phyloP scores from a whole-genome alignment of 2,888 invertebrate species.

The Archaeoteleia sp. region DNA sequence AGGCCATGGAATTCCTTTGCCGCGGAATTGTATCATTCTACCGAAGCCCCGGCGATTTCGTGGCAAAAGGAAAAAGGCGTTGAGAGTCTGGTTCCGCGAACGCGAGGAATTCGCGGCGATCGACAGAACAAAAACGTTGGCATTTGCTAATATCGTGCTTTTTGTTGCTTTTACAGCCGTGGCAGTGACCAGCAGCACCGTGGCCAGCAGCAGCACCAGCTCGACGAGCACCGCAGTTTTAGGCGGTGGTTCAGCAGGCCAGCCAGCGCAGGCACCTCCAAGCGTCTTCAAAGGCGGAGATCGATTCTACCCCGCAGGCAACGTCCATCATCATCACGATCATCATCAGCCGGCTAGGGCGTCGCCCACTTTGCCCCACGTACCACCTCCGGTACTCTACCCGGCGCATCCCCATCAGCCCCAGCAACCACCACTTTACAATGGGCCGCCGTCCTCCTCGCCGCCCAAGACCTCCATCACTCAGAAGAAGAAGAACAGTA shows the following conservation, averaged over 20 bases:
- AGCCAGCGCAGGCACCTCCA: slow-evolving; percentile 72
- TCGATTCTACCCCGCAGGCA: slow-evolving; percentile 71
- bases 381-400: slow-evolving; percentile 77
- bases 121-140: background rate
- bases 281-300: slow-evolving; percentile 74
- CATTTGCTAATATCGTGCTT: background rate
- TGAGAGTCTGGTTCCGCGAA: slow-evolving; percentile 1
- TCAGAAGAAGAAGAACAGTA: slow-evolving; percentile 79
- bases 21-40: slow-evolving; percentile 1
- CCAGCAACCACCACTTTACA: slow-evolving; percentile 74
- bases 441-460: slow-evolving; percentile 74
- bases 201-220: slow-evolving; percentile 74
- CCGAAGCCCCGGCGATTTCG: background rate
- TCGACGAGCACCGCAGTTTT: slow-evolving; percentile 70
- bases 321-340: slow-evolving; percentile 72
- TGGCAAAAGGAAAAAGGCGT: background rate
- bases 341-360: slow-evolving; percentile 75
- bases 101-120: slow-evolving; percentile 1
- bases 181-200: slow-evolving; percentile 75
- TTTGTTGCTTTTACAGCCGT: slow-evolving; percentile 72
- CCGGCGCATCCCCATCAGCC: slow-evolving; percentile 76
- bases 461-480: slow-evolving; percentile 80
- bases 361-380: slow-evolving; percentile 77
- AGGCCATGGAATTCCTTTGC: background rate
- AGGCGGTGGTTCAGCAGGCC: slow-evolving; percentile 64